Base-by-base conservation (phyloP, 1,140 invertebrate genomes). In the Drosophila serrata region DNA sequence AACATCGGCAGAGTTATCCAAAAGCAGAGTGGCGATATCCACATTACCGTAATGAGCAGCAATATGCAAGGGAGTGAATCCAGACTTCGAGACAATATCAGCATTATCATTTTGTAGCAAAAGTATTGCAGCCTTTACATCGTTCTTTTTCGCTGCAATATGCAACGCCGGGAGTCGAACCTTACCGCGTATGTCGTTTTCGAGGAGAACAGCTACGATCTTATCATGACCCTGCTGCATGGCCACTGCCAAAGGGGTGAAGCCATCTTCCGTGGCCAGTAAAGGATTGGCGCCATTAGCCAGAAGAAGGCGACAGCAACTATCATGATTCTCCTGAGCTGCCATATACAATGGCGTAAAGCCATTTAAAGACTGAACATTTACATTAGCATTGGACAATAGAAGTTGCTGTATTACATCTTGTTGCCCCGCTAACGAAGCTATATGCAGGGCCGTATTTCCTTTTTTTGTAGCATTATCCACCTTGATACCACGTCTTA, bases 81-180 rank as follows among this genome's bases (percentile, higher is more conserved):
- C 98, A 90, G 98, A 99, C 94, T 99, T 99, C 12, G 98, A 99
- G 55, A 97, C 98, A 46, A 98, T 96, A 93, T 99, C 98, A 2
- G 98, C 97, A 93, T 98, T 97, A 93, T 99, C 97, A 93, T 98
- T 99, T 94, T 98, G 97, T 48, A 99, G 94, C 42, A 99, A 94
- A 48, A 99, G 94, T 55, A 96, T 96, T 9, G 98, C 98, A 31
- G 98, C 98, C 93, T 98, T 99, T 64, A 97, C 97, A 92, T 99
- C 99, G 93, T 99, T 99, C 93, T 99, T 99, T 93, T 99, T 99
- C 27, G 99, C 99, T n/a, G 99, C 99, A 87, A 99, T 99, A 93
- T 99, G 99, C 46, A 99, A 94, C 11, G 97, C 97, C 1, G 97
- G 97, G 55, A 97, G 91, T 60, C 96, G 95, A 40, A 99, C 97